These are phyloP conservation scores for Actias luna DNA, from an alignment of 2,888 invertebrate species.

Conservation along the genomic window DNA sequence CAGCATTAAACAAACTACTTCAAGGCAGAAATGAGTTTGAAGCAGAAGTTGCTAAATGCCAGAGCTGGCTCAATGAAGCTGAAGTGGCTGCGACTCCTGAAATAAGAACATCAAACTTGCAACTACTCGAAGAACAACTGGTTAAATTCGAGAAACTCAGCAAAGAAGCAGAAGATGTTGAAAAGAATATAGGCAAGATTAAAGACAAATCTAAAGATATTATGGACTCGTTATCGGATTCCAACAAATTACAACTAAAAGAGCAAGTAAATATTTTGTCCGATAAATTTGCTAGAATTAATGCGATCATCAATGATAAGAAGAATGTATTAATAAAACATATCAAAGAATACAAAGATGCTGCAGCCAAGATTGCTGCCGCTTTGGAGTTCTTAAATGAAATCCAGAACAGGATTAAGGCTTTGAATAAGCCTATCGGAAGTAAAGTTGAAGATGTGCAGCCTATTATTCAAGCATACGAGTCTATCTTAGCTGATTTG, in stretches of 20 bases:
- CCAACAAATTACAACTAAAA: slow-evolving; percentile 91
- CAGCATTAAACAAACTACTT: slow-evolving; percentile 86
- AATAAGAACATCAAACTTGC: slow-evolving; percentile 89
- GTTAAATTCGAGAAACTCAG: slow-evolving; percentile 91
- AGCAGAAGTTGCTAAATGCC: slow-evolving; percentile 88
- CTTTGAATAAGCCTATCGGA: slow-evolving; percentile 92
- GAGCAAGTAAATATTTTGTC: slow-evolving; percentile 90
- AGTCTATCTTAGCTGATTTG: slow-evolving; percentile 88
- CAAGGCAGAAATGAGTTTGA: slow-evolving; percentile 92
- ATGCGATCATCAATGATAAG: slow-evolving; percentile 88
- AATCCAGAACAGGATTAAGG: slow-evolving; percentile 91
- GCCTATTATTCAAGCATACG: slow-evolving; percentile 89
- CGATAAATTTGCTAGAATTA: slow-evolving; percentile 89
- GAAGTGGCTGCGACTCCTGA: slow-evolving; percentile 93
- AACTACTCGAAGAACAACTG: slow-evolving; percentile 92
- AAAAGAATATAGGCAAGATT: slow-evolving; percentile 87
- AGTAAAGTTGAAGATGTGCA: slow-evolving; percentile 94
- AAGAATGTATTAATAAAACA: slow-evolving; percentile 87
- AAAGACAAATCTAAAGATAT: slow-evolving; percentile 91
- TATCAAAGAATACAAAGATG: slow-evolving; percentile 90
- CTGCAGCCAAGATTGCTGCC: slow-evolving; percentile 89
- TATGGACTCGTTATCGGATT: slow-evolving; percentile 89
- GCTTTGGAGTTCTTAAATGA: slow-evolving; percentile 89
- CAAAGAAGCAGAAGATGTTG: slow-evolving; percentile 87
- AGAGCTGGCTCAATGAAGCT: slow-evolving; percentile 94